These are phyloP conservation scores for Ellobium chinense DNA, from an alignment of 2,888 invertebrate genomes.

Conservation along the genomic window DNA sequence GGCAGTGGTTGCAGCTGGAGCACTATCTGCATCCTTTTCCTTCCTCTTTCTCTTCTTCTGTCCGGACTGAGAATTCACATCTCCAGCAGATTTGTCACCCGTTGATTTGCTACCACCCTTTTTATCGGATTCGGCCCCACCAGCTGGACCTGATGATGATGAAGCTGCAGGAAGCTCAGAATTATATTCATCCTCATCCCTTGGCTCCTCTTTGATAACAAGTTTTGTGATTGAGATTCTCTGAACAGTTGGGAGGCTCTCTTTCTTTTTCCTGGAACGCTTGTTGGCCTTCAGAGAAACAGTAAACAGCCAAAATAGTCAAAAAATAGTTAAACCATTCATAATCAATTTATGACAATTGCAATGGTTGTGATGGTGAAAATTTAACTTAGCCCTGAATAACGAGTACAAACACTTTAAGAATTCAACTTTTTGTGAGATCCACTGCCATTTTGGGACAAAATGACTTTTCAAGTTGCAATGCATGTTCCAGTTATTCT, in stretches of 20 bases:
- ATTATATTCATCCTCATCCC: not conserved
- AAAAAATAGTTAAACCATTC: too few species aligned
- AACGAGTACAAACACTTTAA: too few species aligned
- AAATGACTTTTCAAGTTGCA: too few species aligned
- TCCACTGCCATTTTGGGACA: too few species aligned
- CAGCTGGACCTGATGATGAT: not conserved
- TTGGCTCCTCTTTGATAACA: conserved; percentile 34
- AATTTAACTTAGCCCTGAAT: too few species aligned
- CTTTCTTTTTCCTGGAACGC: conserved; percentile 35
- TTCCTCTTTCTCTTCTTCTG: conserved; percentile 44
- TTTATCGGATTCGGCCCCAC: conserved; percentile 5
- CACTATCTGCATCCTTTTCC: conserved; percentile 40
- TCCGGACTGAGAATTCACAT: not conserved
- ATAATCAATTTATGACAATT: too few species aligned
- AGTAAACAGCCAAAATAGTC: too few species aligned
- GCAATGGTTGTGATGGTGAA: too few species aligned
- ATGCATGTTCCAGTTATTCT: too few species aligned
- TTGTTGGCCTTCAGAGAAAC: too few species aligned
- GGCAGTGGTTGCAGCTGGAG: not conserved
- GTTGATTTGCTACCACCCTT: conserved; percentile 20
- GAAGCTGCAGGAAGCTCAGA: not conserved
- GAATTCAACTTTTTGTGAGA: too few species aligned
- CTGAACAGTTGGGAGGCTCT: conserved; percentile 44
- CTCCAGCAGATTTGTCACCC: not conserved
- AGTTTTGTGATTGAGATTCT: conserved; percentile 41